Percentiles rank a stretch among this genome's conserved stretches.
phyloP scores from a whole-genome alignment of 2,888 invertebrate species.

The Noctua janthe region DNA sequence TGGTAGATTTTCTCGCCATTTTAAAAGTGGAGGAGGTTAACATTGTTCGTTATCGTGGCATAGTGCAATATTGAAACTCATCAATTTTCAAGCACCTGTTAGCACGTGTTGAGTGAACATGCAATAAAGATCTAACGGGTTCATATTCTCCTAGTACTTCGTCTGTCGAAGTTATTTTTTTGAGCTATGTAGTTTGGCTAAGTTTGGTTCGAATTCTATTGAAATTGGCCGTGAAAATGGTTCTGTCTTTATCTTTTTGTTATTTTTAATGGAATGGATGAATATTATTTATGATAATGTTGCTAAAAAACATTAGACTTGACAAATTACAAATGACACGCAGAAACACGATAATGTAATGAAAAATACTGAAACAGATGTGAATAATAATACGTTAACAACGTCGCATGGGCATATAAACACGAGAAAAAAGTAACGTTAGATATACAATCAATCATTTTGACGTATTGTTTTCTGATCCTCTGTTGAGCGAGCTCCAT shows the following conservation, averaged over 20 bases:
- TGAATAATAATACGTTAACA: constrained; percentile 36
- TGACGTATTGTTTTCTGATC: constrained; percentile 55
- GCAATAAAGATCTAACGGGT: constrained; percentile 13
- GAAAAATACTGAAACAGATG: constrained; percentile 11
- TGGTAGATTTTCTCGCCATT: constrained; percentile 36
- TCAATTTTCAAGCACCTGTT: constrained; percentile 32
- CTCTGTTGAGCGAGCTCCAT: constrained; percentile 13
- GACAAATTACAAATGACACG: constrained; percentile 20
- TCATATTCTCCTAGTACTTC: constrained; percentile 13
- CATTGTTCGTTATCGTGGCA: constrained; percentile 27
- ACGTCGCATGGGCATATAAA: constrained; percentile 23
- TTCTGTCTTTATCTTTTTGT: too few species aligned
- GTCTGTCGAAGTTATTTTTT: background rate
- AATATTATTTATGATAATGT: background rate
- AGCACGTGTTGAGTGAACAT: constrained; percentile 10
- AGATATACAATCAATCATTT: constrained; percentile 60
- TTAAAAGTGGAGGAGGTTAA: constrained; percentile 34
- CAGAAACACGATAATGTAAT: constrained; percentile 8
- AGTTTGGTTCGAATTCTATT: background rate
- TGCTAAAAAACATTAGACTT: background rate
- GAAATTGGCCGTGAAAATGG: background rate
- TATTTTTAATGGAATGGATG: background rate
- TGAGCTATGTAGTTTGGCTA: background rate
- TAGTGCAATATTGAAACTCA: constrained; percentile 42
- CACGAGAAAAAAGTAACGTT: constrained; percentile 39